Evolutionary conservation across 2,113 vertebrate genomes (phyloP), one percentile per base, ranked within the genome.

Genomic region (Hystrix cristata): DNA sequence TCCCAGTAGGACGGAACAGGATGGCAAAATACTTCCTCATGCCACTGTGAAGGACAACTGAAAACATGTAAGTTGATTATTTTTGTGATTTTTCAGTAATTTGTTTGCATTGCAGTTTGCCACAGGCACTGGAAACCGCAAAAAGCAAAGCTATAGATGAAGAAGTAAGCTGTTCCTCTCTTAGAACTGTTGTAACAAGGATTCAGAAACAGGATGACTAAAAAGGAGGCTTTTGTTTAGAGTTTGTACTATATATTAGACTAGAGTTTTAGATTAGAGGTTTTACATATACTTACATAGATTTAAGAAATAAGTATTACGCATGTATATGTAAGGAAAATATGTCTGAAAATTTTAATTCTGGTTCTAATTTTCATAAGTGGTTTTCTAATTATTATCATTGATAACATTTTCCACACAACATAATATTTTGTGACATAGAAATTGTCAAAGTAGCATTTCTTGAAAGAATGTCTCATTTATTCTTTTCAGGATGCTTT

Each of bases 101-200:
- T 31, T 43, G 51, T 85, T 14, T 55, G 34, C 12, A 23, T 7
- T 29, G n/a, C 14, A 57, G 18, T 43, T 88, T 57, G 21, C 27
- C 3, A 29, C 2, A 8, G 2, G 3, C 18, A 57, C 25, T 1
- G 27, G 29, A 76, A 89, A 48, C 12, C n/a, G 29, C 29, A 16
- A 25, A 57, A 55, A 71, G 4, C 3, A 8, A 48, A 90, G 62
- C 6, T 23, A 2, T 2, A 13, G 3, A 19, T 4, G 16, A 8
- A 18, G 7, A 14, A n/a, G 1, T 18, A 48, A n/a, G 65, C 9
- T 21, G 23, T 21, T 7, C 7, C 4, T 3, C 79, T 43, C 1
- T 80, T 79, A 60, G 19, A 0, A 60, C 19, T 91, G 2, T 27
- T 25, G 53, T 1, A 29, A 51, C 3, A 62, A 55, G 71, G 43